Conservation (phyloP, 2,113 vertebrate genomes). For the Aptenodytes patagonicus region DNA sequence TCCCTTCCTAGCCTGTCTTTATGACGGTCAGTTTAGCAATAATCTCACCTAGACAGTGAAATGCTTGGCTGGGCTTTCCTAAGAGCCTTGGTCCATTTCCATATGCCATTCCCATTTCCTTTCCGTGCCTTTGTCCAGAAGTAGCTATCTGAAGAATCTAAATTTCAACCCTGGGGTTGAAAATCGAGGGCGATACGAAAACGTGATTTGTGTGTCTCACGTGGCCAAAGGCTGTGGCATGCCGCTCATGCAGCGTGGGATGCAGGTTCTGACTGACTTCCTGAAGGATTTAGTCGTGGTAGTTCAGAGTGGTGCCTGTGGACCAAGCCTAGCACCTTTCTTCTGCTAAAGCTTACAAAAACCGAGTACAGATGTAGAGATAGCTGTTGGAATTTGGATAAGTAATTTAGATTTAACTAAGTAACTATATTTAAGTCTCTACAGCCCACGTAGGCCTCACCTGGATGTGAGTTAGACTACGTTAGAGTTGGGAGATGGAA, state of each 20-base stretch:
- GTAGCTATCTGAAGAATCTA: neutral
- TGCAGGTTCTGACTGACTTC: neutral
- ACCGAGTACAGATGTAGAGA: neutral
- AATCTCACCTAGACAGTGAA: neutral
- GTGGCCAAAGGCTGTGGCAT: too few species aligned
- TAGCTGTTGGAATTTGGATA: neutral
- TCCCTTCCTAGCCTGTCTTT: neutral
- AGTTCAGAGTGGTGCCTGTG: neutral
- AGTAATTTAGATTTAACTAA: neutral
- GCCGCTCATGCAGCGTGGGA: fast-evolving
- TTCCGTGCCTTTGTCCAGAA: neutral
- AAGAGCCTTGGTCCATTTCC: neutral
- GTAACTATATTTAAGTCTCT: neutral
- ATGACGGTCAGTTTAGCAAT: neutral
- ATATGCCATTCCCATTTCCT: neutral
- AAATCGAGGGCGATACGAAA: neutral
- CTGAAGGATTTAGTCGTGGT: neutral
- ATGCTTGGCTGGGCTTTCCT: neutral
- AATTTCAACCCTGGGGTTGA: neutral
- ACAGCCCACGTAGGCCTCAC: neutral
- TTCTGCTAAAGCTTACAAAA: neutral
- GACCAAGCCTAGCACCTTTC: neutral
- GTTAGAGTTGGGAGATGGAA: neutral
- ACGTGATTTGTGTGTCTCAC: neutral
- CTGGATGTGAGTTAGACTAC: neutral